A percentile compares a stretch with the other conserved stretches of the same genome.
These are phyloP conservation scores for Oncorhynchus keta DNA, from an alignment of 2,113 vertebrate species.

Conservation along the genomic window DNA sequence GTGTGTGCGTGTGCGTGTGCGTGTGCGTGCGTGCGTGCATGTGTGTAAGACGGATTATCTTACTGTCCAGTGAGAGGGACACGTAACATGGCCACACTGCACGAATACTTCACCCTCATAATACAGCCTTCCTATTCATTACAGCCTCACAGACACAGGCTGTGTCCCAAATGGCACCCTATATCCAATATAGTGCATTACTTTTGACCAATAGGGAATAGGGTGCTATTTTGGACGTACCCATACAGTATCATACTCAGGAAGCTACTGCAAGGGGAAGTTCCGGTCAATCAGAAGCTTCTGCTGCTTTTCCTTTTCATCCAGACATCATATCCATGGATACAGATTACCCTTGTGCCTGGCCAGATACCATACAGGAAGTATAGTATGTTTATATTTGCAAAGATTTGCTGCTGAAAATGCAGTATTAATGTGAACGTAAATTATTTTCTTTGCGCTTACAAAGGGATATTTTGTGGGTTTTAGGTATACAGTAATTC, in stretches of 20 bases:
- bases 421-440: not conserved
- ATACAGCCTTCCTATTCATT: no score
- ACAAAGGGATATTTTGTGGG: not conserved
- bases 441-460: not conserved
- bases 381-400: not conserved
- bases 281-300: slow-evolving; percentile 20
- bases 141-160: no score
- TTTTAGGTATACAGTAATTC: not conserved
- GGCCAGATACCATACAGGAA: not conserved
- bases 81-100: no score
- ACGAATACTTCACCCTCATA: no score
- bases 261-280: not conserved
- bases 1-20: no score
- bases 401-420: not conserved
- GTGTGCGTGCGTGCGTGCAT: no score
- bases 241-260: not conserved
- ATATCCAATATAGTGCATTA: no score
- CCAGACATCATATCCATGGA: slow-evolving; percentile 7
- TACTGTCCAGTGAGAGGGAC: no score
- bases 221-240: not conserved
- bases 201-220: no score
- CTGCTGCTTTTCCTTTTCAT: slow-evolving; percentile 5
- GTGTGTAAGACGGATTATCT: no score
- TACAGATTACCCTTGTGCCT: not conserved
- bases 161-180: no score